Conservation (phyloP, 2,888 invertebrate species). For the Agonopterix heracliana region DNA sequence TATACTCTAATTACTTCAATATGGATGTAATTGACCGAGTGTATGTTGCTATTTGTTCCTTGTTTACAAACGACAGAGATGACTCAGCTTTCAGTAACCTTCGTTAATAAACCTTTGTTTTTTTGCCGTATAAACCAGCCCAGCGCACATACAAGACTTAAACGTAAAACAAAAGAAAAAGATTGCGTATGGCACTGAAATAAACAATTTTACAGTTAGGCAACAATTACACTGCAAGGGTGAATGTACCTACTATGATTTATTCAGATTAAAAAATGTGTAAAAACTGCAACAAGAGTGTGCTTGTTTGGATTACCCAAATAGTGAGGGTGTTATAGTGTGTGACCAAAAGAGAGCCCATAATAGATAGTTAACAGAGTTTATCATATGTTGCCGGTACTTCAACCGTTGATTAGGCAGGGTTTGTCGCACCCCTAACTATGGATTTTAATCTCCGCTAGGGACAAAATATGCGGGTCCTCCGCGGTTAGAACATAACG, state of each 20-base stretch:
- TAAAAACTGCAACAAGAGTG: too few species aligned
- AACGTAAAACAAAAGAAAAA: too few species aligned
- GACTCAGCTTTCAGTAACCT: neutral
- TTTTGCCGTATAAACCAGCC: too few species aligned
- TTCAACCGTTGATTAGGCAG: constrained; percentile 35
- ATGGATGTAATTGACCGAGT: constrained; percentile 4
- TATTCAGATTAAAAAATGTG: too few species aligned
- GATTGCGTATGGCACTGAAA: too few species aligned
- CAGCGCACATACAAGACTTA: too few species aligned
- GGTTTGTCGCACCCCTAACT: constrained; percentile 42
- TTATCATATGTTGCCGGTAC: constrained; percentile 33
- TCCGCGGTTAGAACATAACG: constrained; percentile 31
- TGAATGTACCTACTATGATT: too few species aligned
- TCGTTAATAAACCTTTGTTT: neutral
- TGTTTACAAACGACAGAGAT: neutral
- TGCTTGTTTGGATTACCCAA: too few species aligned
- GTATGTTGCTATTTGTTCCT: constrained; percentile 12
- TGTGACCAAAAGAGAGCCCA: neutral
- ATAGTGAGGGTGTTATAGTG: neutral
- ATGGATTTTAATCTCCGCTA: constrained; percentile 39
- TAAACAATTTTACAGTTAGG: too few species aligned
- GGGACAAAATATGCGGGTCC: constrained; percentile 61
- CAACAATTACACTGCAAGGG: too few species aligned
- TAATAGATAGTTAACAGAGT: constrained; percentile 21
- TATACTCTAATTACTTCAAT: constrained; percentile 25